Evolutionary conservation across 2,113 vertebrate species (phyloP).

Genomic region (Sebastes fasciatus): DNA sequence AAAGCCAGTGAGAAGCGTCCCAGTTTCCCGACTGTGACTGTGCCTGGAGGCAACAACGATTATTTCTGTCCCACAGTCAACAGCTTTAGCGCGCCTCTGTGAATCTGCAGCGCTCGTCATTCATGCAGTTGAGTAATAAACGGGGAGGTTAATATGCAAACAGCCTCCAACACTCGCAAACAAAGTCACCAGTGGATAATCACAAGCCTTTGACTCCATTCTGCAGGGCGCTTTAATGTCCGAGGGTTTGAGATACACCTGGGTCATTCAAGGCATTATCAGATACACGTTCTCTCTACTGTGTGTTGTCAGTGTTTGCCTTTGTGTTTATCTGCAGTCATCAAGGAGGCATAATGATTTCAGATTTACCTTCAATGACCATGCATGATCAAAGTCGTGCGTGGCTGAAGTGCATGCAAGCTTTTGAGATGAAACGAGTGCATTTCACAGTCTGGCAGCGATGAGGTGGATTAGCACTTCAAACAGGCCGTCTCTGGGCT

Average conservation of each 20-base stretch:
- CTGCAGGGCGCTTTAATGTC: not conserved
- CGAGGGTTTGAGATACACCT: not conserved
- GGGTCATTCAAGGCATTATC: not conserved
- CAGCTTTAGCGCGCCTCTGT: not conserved
- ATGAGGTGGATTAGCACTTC: conserved; percentile 66
- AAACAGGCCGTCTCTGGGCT: conserved; percentile 36
- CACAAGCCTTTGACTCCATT: not conserved
- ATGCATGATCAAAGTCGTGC: conserved; percentile 43
- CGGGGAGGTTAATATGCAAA: conserved; percentile 7
- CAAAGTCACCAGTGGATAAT: not conserved
- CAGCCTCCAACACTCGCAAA: not conserved
- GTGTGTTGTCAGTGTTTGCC: not conserved
- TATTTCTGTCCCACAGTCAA: conserved; percentile 55
- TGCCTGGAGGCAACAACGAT: conserved; percentile 76
- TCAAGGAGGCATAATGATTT: conserved; percentile 36
- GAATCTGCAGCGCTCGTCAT: conserved; percentile 2
- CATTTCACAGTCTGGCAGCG: conserved; percentile 13
- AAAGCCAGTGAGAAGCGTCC: conserved; percentile 48
- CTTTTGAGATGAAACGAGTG: conserved; percentile 5
- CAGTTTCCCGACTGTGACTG: conserved; percentile 41
- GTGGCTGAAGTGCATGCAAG: conserved; percentile 12
- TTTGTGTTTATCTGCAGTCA: conserved; percentile 32
- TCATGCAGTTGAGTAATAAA: conserved; percentile 30
- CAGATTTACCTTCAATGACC: conserved; percentile 27
- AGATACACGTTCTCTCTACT: not conserved